Base-by-base conservation (phyloP, 2,113 vertebrate species). In the Dunckerocampus dactyliophorus region DNA sequence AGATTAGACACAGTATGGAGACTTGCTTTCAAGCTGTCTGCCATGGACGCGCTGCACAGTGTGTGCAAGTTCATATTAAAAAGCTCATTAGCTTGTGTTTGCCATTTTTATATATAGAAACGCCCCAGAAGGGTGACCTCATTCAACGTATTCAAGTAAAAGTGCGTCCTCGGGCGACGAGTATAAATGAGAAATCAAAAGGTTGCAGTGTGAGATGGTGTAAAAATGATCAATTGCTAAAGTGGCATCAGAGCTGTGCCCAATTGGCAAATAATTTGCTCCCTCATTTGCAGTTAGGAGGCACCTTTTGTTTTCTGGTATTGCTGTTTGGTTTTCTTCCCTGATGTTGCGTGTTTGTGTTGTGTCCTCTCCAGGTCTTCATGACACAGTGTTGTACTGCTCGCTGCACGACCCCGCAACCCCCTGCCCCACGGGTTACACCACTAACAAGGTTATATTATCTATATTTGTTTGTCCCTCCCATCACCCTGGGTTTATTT, bases 361-460 rank as follows among this genome's bases (percentile, higher is more conserved):
- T 63, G 69, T 69, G 0, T 67, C 67, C 42, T 57, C 48, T 57
- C 17, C 88, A 99, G 96, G 95, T 78, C 92, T 99, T 86, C 91
- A 92, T 63, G 91, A 98, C 4, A 79, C 82, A 0, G 86, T 94
- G 39, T 69, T 97, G 57, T 98, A 95, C 85, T 97, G 94, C 64
- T 95, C 97, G 1, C 89, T 96, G 48, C 92, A 93, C 0, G 95
- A 98, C 76, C 92, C 95, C 0, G 93, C 87, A 1, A 39, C 77
- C 13, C 76, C 71, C 14, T 88, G 83, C 60, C 95, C 94, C 0
- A 53, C 90, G 20, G 97, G 97, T 42, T 93, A 94, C 72, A 92
- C 92, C 19, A 99, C 93, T 10, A 97, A 93, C 81, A 98, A 98
- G 94, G 95, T 98, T 75, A 83, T 72, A 28, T 2, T 21, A 0